These are phyloP conservation scores for Leptopilina myrica DNA, from an alignment of 2,888 invertebrate species.

Conservation along the genomic window DNA sequence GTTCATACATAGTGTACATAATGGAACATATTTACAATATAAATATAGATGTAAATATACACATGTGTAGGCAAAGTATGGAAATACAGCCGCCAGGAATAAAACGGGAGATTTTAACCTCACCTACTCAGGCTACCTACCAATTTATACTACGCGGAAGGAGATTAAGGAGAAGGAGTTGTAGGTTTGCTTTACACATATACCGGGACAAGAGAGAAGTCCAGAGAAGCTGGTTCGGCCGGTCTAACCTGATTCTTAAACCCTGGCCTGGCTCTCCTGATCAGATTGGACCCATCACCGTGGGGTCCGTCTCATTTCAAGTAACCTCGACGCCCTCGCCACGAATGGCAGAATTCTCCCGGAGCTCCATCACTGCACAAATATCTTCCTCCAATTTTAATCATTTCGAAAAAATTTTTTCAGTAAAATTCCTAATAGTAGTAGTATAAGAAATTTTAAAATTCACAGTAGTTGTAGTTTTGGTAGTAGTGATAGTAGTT, in stretches of 20 bases:
- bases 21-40: neutral
- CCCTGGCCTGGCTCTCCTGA: constrained; percentile 62
- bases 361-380: neutral
- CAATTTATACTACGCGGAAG: constrained; percentile 69
- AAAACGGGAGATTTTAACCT: no score
- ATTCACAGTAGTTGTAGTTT: no score
- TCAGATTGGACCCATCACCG: constrained; percentile 75
- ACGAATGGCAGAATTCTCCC: constrained; percentile 49
- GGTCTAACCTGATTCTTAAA: constrained; percentile 77
- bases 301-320: constrained; percentile 75
- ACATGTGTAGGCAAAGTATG: no score
- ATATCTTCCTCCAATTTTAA: no score
- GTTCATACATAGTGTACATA: no score
- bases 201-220: constrained; percentile 59
- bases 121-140: constrained; percentile 45
- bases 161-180: constrained; percentile 63
- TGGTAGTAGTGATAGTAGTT: no score
- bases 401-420: no score
- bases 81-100: no score
- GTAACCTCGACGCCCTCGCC: constrained; percentile 73
- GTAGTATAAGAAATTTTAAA: no score
- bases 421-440: no score
- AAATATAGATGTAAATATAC: no score
- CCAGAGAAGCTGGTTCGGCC: constrained; percentile 76
- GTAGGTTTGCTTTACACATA: constrained; percentile 54